These are phyloP conservation scores for Hyaena hyaena DNA, from an alignment of 2,113 vertebrate genomes.

Conservation along the genomic window DNA sequence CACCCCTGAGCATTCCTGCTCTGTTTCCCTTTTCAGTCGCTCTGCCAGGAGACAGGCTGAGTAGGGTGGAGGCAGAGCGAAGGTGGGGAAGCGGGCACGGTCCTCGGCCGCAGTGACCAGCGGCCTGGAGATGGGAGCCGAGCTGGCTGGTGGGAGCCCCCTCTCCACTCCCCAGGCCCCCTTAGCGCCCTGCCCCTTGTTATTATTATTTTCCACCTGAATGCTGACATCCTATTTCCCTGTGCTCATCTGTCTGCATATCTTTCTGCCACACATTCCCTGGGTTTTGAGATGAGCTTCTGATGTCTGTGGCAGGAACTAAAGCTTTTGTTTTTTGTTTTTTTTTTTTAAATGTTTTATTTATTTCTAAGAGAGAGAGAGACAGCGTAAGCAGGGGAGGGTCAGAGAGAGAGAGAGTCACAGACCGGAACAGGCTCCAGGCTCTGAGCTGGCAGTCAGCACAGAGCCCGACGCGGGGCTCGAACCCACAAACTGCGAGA, in stretches of 20 bases:
- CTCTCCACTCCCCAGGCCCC: accelerated
- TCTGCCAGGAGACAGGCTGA: not conserved
- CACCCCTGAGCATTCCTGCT: not conserved
- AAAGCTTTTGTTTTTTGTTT: not conserved
- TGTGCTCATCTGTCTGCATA: not conserved
- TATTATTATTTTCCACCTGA: not conserved
- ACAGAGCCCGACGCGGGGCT: too few species aligned
- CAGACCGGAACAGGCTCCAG: too few species aligned
- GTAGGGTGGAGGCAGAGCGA: too few species aligned
- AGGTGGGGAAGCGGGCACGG: not conserved
- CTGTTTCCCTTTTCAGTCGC: too few species aligned
- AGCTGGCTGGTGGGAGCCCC: accelerated
- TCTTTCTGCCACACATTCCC: not conserved
- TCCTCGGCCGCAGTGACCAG: not conserved
- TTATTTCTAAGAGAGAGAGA: too few species aligned
- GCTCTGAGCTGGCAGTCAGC: too few species aligned
- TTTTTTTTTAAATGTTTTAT: too few species aligned
- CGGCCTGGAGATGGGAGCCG: not conserved
- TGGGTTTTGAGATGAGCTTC: not conserved
- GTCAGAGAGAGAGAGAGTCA: too few species aligned
- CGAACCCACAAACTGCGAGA: too few species aligned
- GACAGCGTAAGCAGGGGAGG: too few species aligned
- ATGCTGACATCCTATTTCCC: accelerated
- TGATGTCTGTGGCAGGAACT: not conserved
- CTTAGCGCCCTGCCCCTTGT: too few species aligned